Evolutionary conservation across 2,797 vertebrate species (phyloP), one percentile per base, ranked within the genome.

Genomic region (Protonibea diacanthus): DNA sequence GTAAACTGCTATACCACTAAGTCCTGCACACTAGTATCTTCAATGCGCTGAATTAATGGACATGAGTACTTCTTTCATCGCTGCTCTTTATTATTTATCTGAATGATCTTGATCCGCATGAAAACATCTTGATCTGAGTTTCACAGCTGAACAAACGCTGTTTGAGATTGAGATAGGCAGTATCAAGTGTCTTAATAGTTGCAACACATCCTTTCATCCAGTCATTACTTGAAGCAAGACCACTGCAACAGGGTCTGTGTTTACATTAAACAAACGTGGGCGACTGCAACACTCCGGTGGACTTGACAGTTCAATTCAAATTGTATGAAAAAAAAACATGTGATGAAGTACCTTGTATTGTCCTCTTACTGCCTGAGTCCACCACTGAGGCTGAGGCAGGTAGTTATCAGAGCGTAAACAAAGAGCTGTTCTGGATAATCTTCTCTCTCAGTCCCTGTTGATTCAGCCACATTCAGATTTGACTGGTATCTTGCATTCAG

Each of bases 371-470:
- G 33, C 33, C 8, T 25, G 12, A 27, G 53, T 56, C 55, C 27
- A 33, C 27, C 27, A 7, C 13, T 57, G 2, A 38, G 33, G 25
- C 23, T 53, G 48, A 52, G 44, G 71, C 52, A 72, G 47, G 27
- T 55, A 51, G 55, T 63, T 57, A 66, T 62, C 63, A 79, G n/a
- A 58, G 48, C 12, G 51, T 63, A 75, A 70, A 49, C 38, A 66
- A 67, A 77, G 23, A 48, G 13, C 52, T 5, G 23, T 55, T 59
- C 57, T 23, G 69, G 62, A 62, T 62, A 47, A 71, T 64, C 18
- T 40, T 25, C 9, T 67, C 57, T 73, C 40, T 80, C 17, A 14
- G 0, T 76, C 48, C 42, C 64, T 60, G 55, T 51, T 78, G 60
- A 80, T 82, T 82, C 49, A 59, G 20, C 40, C 21, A 10, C 40